Evolutionary conservation across 2,888 invertebrate species (phyloP).

Genomic region (Agonopterix arenella): DNA sequence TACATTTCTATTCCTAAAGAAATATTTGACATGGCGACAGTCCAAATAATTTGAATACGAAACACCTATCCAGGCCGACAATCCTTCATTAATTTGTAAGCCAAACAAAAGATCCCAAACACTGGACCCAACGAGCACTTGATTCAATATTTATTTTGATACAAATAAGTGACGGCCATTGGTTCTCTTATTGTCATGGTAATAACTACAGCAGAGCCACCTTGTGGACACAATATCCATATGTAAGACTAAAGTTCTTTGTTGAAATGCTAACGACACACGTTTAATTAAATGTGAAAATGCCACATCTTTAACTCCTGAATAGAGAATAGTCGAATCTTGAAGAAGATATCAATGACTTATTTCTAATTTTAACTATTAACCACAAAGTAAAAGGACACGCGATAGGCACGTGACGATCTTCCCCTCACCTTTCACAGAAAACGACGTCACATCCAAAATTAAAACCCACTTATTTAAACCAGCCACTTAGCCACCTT

Average conservation of each 20-base stretch:
- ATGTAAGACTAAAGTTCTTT: conserved; percentile 30
- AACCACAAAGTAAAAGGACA: conserved; percentile 49
- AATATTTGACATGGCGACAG: conserved; percentile 30
- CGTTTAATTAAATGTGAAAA: conserved; percentile 28
- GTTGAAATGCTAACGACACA: conserved; percentile 25
- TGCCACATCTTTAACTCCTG: conserved; percentile 13
- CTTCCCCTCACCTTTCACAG: conserved; percentile 65
- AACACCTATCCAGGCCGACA: conserved; percentile 46
- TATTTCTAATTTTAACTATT: conserved; percentile 39
- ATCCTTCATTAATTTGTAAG: conserved; percentile 68
- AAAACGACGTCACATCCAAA: conserved; percentile 69
- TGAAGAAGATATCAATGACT: conserved; percentile 9
- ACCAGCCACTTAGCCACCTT: conserved; percentile 74
- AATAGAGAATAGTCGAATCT: background rate
- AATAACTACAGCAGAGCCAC: conserved; percentile 48
- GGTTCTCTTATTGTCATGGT: conserved; percentile 67
- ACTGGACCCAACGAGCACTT: conserved; percentile 68
- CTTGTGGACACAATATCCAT: conserved; percentile 53
- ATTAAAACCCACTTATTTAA: conserved; percentile 73
- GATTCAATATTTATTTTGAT: conserved; percentile 70
- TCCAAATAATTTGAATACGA: conserved; percentile 35
- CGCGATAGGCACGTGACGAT: conserved; percentile 52
- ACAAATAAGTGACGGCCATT: conserved; percentile 68
- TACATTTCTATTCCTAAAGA: conserved; percentile 14
- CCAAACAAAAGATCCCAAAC: conserved; percentile 55